Base-by-base conservation (phyloP, 2,797 vertebrate species). In the Rhinogobio ventralis region DNA sequence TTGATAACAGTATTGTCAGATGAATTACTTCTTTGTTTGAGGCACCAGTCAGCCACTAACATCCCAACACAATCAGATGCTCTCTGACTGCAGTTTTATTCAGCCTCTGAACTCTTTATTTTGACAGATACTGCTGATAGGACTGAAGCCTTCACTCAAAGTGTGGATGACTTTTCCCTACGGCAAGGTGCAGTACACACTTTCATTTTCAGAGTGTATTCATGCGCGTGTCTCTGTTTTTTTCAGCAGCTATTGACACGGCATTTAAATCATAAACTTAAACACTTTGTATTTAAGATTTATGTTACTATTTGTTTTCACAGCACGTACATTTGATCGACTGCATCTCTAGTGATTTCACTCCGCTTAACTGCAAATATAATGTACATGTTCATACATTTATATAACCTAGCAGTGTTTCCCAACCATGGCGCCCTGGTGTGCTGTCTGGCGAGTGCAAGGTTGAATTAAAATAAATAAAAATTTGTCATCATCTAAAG, bases 91-190 rank as follows among this genome's bases (percentile, higher is more conserved):
- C 23, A 33, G 25, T 36, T 60, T 64, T 79, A 19, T 81, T 33
- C 20, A 14, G 64, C 39, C 28, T 39, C 23, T 36, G 45, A 64
- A 75, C 51, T 76, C 80, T 64, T 71, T 66, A 15, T 85, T 73
- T 77, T 68, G 91, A 53, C 91, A 99, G 98, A 98, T 99, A 86
- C 90, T 99, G 45, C 96, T 99, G 82, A 99, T 99, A 88, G 98
- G 97, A 86, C 92, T 99, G 84, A 99, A 99, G 86, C 98, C 98
- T 0, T 96, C 97, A 33, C 94, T 99, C 85, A 99, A 99, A 90
- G 98, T 99, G 62, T 99, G 97, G 98, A 97, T 99, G 97, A 99
- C 98, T 5, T 98, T 99, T 93, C 97, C 98, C 17, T 98, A 99
- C 0, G 96, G 95, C 87, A 97, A 97, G 91, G 98, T 99, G 90